Evolutionary conservation across 2,113 vertebrate species (phyloP), one percentile per base, ranked within the genome.

Genomic region (Perccottus glenii): DNA sequence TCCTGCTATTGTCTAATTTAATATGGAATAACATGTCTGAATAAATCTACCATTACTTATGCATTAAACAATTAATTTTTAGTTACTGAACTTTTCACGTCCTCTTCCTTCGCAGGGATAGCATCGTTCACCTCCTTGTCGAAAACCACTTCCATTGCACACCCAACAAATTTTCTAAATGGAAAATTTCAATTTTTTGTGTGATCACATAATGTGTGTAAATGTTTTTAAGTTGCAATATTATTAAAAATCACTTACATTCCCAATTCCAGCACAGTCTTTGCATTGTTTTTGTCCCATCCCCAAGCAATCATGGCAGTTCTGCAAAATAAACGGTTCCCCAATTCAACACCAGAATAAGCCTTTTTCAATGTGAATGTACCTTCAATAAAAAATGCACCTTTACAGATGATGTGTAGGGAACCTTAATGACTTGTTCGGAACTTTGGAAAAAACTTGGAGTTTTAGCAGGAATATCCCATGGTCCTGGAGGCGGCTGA

Each of bases 371-470:
- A 1, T n/a, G 27, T 11, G 16, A 3, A 42, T 32, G 53, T 15
- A 14, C 40, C 5, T n/a, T 45, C 11, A n/a, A n/a, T n/a, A n/a
- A n/a, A n/a, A n/a, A n/a, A n/a, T n/a, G n/a, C n/a, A n/a, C n/a
- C 90, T 94, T 94, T 35, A 91, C 11, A 46, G 89, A 91, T 40
- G 92, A 89, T 0, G 93, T 94, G 70, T 91, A 82, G 19, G 93
- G 93, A 67, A 94, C 89, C 49, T 84, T 92, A 15, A 93, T 63
- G 16, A 67, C 47, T 58, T 89, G 43, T 64, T 80, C 78, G 8
- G 36, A 35, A 2, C 93, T 77, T 27, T 77, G 6, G 71, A 94
- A 94, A 59, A 91, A 88, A 14, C 5, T 64, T 2, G 92, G 89
- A 4, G 53, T 0, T 53, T 84, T 59, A 14, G 89, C 86, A 35